These are phyloP conservation scores for Syrmaticus mikado DNA, from an alignment of 2,113 vertebrate genomes.

Conservation along the genomic window DNA sequence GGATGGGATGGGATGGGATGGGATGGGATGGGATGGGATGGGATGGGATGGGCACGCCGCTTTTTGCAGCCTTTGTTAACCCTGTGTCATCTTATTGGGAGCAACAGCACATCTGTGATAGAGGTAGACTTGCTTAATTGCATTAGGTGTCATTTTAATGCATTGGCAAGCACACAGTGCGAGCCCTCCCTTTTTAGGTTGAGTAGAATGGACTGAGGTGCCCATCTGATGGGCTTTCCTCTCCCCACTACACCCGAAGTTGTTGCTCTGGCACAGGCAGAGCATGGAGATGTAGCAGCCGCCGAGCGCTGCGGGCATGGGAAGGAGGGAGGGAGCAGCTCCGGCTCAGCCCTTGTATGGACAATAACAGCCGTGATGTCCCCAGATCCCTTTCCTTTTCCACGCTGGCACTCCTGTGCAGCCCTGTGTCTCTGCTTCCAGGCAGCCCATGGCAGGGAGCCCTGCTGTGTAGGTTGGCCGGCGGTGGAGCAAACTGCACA, in stretches of 20 bases:
- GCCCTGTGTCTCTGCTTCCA: too few species aligned
- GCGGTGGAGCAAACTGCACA: neutral
- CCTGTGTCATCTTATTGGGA: neutral
- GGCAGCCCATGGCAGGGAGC: too few species aligned
- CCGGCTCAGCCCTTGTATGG: neutral
- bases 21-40: neutral
- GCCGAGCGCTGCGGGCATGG: slow-evolving; percentile 11
- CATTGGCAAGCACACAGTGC: neutral
- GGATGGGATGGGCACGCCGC: neutral
- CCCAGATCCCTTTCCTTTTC: neutral
- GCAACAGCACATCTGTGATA: neutral
- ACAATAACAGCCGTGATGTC: neutral
- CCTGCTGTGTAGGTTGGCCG: neutral
- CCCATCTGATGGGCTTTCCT: neutral
- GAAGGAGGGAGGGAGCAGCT: neutral
- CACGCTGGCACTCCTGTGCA: neutral
- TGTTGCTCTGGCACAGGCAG: slow-evolving; percentile 35
- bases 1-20: neutral
- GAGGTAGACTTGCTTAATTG: slow-evolving; percentile 35
- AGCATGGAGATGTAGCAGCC: slow-evolving; percentile 42
- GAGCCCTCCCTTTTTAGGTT: slow-evolving; percentile 1
- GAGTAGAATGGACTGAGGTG: neutral
- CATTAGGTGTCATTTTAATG: neutral
- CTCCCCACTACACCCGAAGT: slow-evolving; percentile 21
- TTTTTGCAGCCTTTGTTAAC: neutral